Evolutionary conservation across 2,888 invertebrate species (phyloP).

Genomic region (Resseliella maxima): DNA sequence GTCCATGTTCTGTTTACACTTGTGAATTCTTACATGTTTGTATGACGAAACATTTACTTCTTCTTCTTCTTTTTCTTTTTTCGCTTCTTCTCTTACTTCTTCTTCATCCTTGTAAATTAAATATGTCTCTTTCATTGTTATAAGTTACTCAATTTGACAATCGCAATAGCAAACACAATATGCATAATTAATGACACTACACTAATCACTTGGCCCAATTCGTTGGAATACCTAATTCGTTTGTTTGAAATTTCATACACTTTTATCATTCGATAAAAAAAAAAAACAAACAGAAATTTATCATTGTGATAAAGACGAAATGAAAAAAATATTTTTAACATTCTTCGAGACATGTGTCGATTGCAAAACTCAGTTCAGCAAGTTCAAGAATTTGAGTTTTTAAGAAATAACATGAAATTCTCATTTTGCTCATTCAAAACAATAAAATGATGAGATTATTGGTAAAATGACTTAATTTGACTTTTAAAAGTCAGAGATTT

Average conservation of each 20-base stretch:
- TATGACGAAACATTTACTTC: conserved; percentile 14
- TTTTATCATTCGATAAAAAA: not conserved
- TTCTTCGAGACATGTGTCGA: too few relatives aligned
- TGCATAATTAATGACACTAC: not conserved
- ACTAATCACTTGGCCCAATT: not conserved
- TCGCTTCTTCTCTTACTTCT: too few relatives aligned
- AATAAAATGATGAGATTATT: too few relatives aligned
- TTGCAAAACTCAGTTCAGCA: too few relatives aligned
- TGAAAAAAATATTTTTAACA: too few relatives aligned
- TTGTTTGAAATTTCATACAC: not conserved
- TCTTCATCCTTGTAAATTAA: not conserved
- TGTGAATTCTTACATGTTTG: conserved; percentile 1
- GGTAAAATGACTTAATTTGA: too few relatives aligned
- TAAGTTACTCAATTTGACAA: conserved; percentile 8
- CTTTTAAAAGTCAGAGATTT: too few relatives aligned
- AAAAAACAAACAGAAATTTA: not conserved
- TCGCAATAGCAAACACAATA: not conserved
- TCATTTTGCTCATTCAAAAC: too few relatives aligned
- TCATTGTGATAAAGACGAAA: not conserved
- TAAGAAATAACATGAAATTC: too few relatives aligned
- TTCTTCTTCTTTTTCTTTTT: too few relatives aligned
- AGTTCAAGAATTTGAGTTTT: too few relatives aligned
- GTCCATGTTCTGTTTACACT: not conserved
- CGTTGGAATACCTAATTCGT: not conserved
- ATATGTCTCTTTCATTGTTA: not conserved